A percentile compares a stretch with the other conserved stretches of the same genome.
Evolutionary conservation across 2,888 invertebrate species (phyloP).

Genomic region (Linnaemya tessellans): DNA sequence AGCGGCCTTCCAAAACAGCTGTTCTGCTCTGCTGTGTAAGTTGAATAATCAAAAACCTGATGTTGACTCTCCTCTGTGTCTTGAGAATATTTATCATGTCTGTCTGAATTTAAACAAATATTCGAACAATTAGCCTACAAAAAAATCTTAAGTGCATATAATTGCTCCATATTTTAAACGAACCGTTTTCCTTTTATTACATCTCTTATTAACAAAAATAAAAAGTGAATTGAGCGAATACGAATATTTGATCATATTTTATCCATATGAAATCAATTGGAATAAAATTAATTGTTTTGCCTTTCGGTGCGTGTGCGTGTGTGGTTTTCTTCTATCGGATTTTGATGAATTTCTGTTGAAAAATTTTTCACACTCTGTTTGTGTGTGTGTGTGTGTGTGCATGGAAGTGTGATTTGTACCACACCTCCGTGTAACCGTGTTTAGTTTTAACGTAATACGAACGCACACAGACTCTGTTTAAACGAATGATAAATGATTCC

Average conservation of each 20-base stretch:
- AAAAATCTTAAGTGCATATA: too few species aligned
- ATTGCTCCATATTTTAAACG: neutral
- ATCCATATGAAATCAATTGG: constrained; percentile 61
- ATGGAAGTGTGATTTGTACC: constrained; percentile 61
- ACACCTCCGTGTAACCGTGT: constrained; percentile 61
- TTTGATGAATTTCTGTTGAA: constrained; percentile 69
- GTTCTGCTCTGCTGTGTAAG: too few species aligned
- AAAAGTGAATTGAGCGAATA: neutral
- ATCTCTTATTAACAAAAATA: neutral
- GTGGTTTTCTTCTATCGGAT: constrained; percentile 5
- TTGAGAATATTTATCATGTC: too few species aligned
- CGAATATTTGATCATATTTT: constrained; percentile 36
- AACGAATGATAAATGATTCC: constrained; percentile 69
- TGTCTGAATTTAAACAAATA: too few species aligned
- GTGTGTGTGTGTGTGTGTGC: neutral
- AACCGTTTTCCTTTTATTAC: neutral
- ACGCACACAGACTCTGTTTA: constrained; percentile 25
- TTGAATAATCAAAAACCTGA: too few species aligned
- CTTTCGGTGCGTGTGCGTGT: constrained; percentile 10
- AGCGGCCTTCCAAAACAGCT: too few species aligned
- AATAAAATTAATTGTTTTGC: constrained; percentile 68
- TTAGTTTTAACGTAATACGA: constrained; percentile 29
- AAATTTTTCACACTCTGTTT: constrained; percentile 66
- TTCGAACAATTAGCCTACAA: too few species aligned
- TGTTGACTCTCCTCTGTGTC: too few species aligned